A percentile compares a stretch with the other conserved stretches of the same genome.
Conservation (phyloP, 2,113 vertebrate species). For the Apaloderma vittatum region DNA sequence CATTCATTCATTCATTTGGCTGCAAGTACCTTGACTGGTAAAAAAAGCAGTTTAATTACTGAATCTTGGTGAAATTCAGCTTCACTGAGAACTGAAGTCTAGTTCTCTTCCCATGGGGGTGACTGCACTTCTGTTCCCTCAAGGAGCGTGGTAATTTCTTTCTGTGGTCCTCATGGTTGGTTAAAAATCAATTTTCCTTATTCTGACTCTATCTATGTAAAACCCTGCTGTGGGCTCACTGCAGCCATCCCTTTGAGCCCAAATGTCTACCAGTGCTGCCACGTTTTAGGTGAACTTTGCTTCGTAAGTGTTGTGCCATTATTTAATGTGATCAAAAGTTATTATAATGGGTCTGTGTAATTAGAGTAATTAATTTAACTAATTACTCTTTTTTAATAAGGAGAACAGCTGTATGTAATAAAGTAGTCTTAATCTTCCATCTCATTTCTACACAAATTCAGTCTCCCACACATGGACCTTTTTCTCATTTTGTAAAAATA, state of each 20-base stretch:
- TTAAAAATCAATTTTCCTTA: constrained; percentile 59
- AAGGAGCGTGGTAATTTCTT: background rate
- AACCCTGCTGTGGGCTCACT: background rate
- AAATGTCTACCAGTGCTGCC: background rate
- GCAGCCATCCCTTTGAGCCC: background rate
- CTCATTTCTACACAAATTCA: background rate
- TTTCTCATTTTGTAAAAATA: constrained; percentile 10
- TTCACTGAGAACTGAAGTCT: constrained; percentile 11
- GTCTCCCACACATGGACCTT: background rate
- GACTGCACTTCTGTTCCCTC: constrained; percentile 27
- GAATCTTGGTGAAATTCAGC: constrained; percentile 42
- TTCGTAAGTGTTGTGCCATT: background rate
- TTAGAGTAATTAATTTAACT: constrained; percentile 31
- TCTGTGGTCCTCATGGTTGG: background rate
- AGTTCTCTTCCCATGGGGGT: constrained; percentile 11
- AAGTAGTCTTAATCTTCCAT: background rate
- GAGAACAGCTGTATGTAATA: background rate
- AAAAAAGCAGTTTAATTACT: constrained; percentile 36
- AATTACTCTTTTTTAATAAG: background rate
- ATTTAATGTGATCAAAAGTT: background rate
- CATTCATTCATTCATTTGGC: background rate
- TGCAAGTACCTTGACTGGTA: constrained; percentile 25
- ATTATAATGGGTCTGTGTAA: background rate
- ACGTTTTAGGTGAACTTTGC: constrained; percentile 1
- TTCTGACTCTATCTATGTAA: background rate